Evolutionary conservation across 2,888 invertebrate genomes (phyloP).

Genomic region (Brenthis daphne): DNA sequence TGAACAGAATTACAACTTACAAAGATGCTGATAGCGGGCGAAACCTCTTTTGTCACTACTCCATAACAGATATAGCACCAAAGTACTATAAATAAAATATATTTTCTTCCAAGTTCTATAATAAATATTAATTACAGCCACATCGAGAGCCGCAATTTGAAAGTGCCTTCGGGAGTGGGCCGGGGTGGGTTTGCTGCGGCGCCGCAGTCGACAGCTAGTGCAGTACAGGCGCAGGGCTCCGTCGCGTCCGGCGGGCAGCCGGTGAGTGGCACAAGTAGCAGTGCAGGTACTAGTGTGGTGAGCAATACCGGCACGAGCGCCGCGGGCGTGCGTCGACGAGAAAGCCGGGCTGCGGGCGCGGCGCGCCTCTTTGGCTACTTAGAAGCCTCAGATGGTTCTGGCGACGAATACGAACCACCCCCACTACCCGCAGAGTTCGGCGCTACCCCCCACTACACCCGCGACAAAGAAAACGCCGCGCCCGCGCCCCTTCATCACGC

Average conservation of each 20-base stretch:
- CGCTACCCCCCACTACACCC: constrained; percentile 48
- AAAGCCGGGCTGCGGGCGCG: constrained; percentile 45
- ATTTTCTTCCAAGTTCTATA: too few species aligned
- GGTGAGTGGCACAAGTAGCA: constrained; percentile 39
- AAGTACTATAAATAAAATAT: too few species aligned
- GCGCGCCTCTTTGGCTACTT: constrained; percentile 86
- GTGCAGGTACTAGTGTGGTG: constrained; percentile 40
- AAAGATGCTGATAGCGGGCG: too few species aligned
- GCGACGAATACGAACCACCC: constrained; percentile 71
- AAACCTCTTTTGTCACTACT: too few species aligned
- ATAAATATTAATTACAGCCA: constrained; percentile 64
- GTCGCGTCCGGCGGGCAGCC: constrained; percentile 15
- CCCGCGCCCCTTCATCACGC: constrained; percentile 63
- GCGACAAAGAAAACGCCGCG: constrained; percentile 75
- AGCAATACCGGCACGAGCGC: constrained; percentile 67
- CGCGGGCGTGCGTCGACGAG: constrained; percentile 42
- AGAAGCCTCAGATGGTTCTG: constrained; percentile 78
- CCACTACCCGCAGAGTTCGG: constrained; percentile 54
- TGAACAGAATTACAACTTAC: too few species aligned
- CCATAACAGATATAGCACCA: too few species aligned
- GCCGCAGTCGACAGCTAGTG: constrained; percentile 23
- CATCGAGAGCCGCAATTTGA: constrained; percentile 83
- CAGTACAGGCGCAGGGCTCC: constrained; percentile 35
- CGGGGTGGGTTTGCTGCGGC: constrained; percentile 43
- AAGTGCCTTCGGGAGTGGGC: constrained; percentile 76